These are phyloP conservation scores for Halictus rubicundus DNA, from an alignment of 1,140 invertebrate species.

Conservation along the genomic window DNA sequence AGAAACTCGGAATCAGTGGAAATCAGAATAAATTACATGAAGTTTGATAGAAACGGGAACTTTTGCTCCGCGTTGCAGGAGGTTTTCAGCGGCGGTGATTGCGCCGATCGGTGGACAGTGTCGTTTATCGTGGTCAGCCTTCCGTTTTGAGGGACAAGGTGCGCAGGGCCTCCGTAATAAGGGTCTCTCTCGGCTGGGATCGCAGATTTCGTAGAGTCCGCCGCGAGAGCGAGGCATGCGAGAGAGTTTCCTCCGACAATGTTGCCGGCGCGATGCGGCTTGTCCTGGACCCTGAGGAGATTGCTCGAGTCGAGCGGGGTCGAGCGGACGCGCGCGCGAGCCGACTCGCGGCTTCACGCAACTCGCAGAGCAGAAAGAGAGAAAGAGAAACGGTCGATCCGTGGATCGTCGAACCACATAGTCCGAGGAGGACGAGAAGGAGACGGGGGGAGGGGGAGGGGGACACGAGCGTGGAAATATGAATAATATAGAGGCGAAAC, in stretches of 20 bases:
- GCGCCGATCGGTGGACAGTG: slow-evolving; percentile 11
- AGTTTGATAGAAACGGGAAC: too few species aligned
- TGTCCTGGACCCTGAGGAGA: slow-evolving; percentile 25
- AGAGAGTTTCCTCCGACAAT: slow-evolving; percentile 39
- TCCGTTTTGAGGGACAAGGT: not conserved
- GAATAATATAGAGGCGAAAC: slow-evolving; percentile 78
- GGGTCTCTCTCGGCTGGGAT: not conserved
- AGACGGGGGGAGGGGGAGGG: not conserved
- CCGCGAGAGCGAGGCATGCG: too few species aligned
- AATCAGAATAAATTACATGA: too few species aligned
- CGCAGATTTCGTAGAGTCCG: not conserved
- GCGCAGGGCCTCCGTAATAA: slow-evolving; percentile 13
- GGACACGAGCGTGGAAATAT: slow-evolving; percentile 77
- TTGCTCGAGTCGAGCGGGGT: slow-evolving; percentile 43
- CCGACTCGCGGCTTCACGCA: not conserved
- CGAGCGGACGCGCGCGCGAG: not conserved
- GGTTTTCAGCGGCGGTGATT: not conserved
- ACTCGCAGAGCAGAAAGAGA: not conserved
- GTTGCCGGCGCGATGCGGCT: slow-evolving; percentile 41
- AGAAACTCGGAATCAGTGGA: too few species aligned
- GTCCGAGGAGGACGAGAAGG: slow-evolving; percentile 23
- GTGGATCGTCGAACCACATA: slow-evolving; percentile 70
- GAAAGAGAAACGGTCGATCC: slow-evolving; percentile 13
- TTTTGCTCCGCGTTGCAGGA: too few species aligned
- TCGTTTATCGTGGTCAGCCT: slow-evolving; percentile 29